Percentiles rank a stretch among this genome's conserved stretches.
Conservation (phyloP, 2,797 vertebrate genomes). For the Nyctalus aviator region DNA sequence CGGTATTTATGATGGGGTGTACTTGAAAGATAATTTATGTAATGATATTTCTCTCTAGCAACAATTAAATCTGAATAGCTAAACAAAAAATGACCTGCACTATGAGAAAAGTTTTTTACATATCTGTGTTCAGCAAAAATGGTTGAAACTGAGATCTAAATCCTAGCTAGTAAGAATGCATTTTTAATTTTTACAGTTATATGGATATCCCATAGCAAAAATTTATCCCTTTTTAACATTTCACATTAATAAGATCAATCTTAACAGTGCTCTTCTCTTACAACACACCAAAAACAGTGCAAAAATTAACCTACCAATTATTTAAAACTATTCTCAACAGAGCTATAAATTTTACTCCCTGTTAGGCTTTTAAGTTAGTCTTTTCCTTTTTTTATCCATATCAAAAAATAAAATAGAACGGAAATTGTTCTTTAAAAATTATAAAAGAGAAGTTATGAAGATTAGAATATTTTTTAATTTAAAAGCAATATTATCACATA, state of each 20-base stretch:
- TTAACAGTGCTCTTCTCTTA: constrained; percentile 41
- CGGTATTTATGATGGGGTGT: background rate
- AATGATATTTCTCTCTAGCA: constrained; percentile 16
- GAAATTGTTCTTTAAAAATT: constrained; percentile 57
- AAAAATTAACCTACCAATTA: constrained; percentile 37
- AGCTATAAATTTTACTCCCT: background rate
- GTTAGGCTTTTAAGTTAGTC: background rate
- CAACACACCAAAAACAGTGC: constrained; percentile 36
- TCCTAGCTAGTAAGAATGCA: background rate
- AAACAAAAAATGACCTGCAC: constrained; percentile 1
- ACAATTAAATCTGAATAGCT: constrained; percentile 2
- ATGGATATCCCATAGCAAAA: constrained; percentile 31
- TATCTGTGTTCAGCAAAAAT: background rate
- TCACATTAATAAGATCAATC: constrained; percentile 22
- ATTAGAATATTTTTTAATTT: background rate
- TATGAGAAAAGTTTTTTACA: constrained; percentile 19
- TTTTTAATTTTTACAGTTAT: constrained; percentile 26
- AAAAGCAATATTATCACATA: constrained; percentile 41
- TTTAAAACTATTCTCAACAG: constrained; percentile 31
- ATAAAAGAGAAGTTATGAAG: background rate
- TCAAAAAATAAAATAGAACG: background rate
- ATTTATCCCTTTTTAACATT: constrained; percentile 31
- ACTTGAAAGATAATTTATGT: background rate
- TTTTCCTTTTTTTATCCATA: background rate
- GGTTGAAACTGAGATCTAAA: background rate